Conservation (phyloP, 2,797 vertebrate species). For the Anas georgica region DNA sequence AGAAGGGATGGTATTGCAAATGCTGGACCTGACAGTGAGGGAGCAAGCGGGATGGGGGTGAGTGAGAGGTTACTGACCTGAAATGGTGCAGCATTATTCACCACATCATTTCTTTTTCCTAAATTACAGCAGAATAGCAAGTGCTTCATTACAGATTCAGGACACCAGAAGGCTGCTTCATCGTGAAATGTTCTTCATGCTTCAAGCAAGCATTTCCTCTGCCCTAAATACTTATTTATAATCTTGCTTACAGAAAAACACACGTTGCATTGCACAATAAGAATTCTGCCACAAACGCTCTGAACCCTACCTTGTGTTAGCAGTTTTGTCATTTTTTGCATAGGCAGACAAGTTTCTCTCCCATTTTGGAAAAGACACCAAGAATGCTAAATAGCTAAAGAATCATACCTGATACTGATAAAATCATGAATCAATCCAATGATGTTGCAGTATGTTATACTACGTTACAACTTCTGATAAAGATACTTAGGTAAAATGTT, state of each 20-base stretch:
- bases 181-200: background rate
- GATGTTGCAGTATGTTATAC: background rate
- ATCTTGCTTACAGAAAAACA: background rate
- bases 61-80: background rate
- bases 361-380: background rate
- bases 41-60: background rate
- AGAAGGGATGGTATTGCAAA: background rate
- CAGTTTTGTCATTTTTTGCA: background rate
- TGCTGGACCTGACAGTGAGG: background rate
- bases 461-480: background rate
- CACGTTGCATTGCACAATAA: background rate
- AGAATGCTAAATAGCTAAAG: background rate
- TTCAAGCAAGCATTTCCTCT: background rate
- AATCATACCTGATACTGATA: background rate
- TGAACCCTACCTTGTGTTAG: background rate
- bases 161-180: background rate
- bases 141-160: background rate
- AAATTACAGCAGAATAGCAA: background rate
- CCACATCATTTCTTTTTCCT: background rate
- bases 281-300: background rate
- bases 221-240: constrained; percentile 6
- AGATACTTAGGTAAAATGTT: background rate
- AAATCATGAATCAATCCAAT: background rate
- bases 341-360: background rate
- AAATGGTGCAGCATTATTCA: background rate